Base-by-base conservation (phyloP, 2,888 invertebrate species). In the Hanleya hanleyi region DNA sequence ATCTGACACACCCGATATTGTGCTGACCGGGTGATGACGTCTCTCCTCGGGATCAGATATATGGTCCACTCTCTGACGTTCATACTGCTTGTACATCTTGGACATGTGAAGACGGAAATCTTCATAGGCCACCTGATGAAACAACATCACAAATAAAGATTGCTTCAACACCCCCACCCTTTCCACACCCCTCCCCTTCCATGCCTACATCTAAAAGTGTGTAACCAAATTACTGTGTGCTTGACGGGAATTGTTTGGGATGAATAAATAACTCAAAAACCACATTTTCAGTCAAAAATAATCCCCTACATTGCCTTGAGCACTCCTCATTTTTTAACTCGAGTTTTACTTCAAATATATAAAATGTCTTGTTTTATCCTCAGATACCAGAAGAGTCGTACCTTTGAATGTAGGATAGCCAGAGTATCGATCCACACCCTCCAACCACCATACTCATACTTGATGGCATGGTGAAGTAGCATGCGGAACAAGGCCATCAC, bases 361-460 rank as follows among this genome's bases (percentile, higher is more conserved):
- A n/a, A n/a, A n/a, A n/a, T n/a, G n/a, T n/a, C n/a, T n/a, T n/a
- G n/a, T n/a, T n/a, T n/a, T n/a, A n/a, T n/a, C n/a, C n/a, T n/a
- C n/a, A n/a, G n/a, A n/a, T n/a, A n/a, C n/a, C 47, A n/a, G 47
- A 47, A 7, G 7, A 35, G 41, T n/a, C 87, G 88, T 89, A 96
- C 98, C 94, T 99, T 99, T 0, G 99, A 99, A 92, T 99, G 99
- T 1, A 99, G 97, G 86, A 99, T 99, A 57, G 99, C 99, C 75
- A 99, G 91, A 0, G 99, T 99, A 89, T 99, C 99, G 5, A 99
- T 99, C 99, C 99, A 99, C 26, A 99, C 99, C 75, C 99, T 92
- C 99, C 99, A 99, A 22, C 99, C 99, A 5, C 99, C 99, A 88
- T 98, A 99, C 91, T 99, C 99, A 87, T 97, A 97, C 89, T 99